Evolutionary conservation across 2,113 vertebrate species (phyloP).

Genomic region (Podilymbus podiceps): DNA sequence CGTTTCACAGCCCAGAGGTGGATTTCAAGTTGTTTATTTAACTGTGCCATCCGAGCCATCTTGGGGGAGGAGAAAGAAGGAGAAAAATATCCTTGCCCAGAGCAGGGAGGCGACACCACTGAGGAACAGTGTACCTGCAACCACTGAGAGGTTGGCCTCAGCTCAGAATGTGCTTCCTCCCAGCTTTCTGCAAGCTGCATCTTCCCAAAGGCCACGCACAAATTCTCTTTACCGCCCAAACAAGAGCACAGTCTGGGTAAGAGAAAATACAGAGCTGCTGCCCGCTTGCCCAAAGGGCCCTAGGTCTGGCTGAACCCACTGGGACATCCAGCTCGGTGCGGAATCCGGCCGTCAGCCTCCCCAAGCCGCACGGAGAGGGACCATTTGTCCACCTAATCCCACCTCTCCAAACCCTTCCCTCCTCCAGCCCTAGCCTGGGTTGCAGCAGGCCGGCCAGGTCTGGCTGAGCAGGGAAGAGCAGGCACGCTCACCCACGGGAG

Average conservation of each 20-base stretch:
- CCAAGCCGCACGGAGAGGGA: too few relatives aligned
- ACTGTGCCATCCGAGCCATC: not conserved
- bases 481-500: rapidly evolving
- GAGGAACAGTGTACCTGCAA: not conserved
- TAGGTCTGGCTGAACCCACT: not conserved
- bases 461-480: not conserved
- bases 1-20: not conserved
- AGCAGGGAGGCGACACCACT: not conserved
- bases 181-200: not conserved
- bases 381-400: not conserved
- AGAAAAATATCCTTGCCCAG: not conserved
- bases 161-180: not conserved
- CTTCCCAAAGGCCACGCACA: not conserved
- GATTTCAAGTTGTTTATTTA: not conserved
- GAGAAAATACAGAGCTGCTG: not conserved
- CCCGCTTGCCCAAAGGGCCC: not conserved
- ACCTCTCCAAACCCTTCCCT: not conserved
- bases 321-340: not conserved
- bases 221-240: not conserved
- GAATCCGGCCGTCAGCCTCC: not conserved
- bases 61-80: not conserved
- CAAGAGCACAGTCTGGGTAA: not conserved
- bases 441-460: not conserved
- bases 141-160: not conserved
- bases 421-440: not conserved